Conservation (phyloP, 2,888 invertebrate genomes). For the Caradrina kadenii region DNA sequence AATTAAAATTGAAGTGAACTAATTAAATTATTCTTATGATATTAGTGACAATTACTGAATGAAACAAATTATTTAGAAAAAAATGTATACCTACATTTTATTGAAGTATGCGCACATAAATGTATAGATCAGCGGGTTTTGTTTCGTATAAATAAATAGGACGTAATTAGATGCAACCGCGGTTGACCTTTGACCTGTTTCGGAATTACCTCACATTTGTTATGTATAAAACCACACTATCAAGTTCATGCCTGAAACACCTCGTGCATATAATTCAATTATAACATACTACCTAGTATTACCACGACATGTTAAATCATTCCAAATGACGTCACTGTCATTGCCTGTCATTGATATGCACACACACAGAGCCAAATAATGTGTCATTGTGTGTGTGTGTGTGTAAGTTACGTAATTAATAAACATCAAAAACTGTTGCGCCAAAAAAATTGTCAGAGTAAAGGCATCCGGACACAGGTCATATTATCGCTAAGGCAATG, state of each 20-base stretch:
- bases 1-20: no score
- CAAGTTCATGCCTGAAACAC: conserved; percentile 2
- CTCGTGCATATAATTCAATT: conserved; percentile 8
- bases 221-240: not conserved
- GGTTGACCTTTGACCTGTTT: conserved; percentile 5
- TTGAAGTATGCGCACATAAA: no score
- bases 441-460: no score
- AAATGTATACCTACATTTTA: no score
- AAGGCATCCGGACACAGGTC: no score
- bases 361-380: conserved; percentile 8
- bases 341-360: conserved; percentile 41
- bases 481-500: no score
- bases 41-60: no score
- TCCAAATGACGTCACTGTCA: conserved; percentile 31
- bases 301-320: conserved; percentile 25
- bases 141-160: conserved; percentile 11
- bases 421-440: not conserved
- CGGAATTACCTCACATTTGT: conserved; percentile 13
- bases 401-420: not conserved
- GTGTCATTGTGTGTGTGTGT: no score
- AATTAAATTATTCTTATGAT: no score
- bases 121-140: no score
- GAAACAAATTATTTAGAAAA: no score
- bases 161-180: not conserved
- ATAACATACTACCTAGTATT: not conserved